Evolutionary conservation across 2,113 vertebrate species (phyloP).

Genomic region (Serranochromis macrocephalus): DNA sequence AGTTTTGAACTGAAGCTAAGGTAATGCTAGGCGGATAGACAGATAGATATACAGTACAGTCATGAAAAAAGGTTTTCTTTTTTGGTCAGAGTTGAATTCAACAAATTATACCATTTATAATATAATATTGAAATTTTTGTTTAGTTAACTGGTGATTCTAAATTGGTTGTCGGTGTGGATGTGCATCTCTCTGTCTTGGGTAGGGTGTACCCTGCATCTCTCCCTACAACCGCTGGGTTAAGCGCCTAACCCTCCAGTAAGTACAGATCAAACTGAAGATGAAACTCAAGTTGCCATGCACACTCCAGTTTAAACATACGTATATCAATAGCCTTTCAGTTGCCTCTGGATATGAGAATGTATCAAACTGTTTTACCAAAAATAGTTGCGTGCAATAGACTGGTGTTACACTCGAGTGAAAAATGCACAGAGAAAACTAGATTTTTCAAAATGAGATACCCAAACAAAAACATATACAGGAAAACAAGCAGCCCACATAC

Average conservation of each 20-base stretch:
- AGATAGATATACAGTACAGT: neutral
- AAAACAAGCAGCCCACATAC: conserved; percentile 32
- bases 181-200: neutral
- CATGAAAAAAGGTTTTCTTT: neutral
- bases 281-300: neutral
- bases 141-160: neutral
- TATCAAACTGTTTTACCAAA: neutral
- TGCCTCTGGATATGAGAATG: neutral
- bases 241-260: neutral
- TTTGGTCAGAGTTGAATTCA: neutral
- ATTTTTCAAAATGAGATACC: neutral
- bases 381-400: neutral
- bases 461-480: neutral
- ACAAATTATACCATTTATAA: neutral
- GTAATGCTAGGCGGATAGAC: neutral
- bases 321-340: neutral
- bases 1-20: neutral
- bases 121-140: neutral
- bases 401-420: neutral
- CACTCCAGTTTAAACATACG: neutral
- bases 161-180: neutral
- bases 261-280: neutral
- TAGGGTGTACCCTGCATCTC: neutral
- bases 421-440: neutral
- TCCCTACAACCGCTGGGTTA: neutral